Base-by-base conservation (phyloP, 53 echinoderm and acorn worm species). In the Luidia sarsii region DNA sequence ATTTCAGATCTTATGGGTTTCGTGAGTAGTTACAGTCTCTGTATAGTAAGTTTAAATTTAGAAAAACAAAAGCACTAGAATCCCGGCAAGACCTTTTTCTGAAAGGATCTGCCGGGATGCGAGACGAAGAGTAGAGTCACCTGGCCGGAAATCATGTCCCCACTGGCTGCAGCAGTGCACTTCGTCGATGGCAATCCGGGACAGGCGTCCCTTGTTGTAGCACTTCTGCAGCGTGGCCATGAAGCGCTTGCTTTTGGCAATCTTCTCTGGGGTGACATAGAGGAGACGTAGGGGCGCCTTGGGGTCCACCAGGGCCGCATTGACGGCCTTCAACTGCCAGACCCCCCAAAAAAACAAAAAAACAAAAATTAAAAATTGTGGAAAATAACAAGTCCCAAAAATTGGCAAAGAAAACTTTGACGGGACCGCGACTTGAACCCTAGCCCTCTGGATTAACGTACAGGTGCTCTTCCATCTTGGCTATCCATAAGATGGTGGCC, bases 101-200 rank as follows among this genome's bases (percentile, higher is more conserved):
- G n/a, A n/a, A n/a, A n/a, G n/a, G n/a, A n/a, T n/a, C n/a, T n/a
- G n/a, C n/a, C n/a, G n/a, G n/a, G n/a, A n/a, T n/a, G n/a, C n/a
- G n/a, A n/a, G n/a, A n/a, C n/a, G n/a, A n/a, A n/a, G n/a, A n/a
- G n/a, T n/a, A n/a, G n/a, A 71, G 85, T 39, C 33, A 96, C 97
- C 97, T 32, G 97, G 97, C 64, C 97, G 88, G 70, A 96, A 96
- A 66, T 96, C 97, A 80, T 96, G 97, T 28, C 97, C 97, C 97
- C 97, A 96, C 45, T 93, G 90, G 50, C 97, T 96, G 62, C 97
- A 96, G 69, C 97, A 96, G 80, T 96, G 97, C 14, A 96, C 97
- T 62, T 96, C 97, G 86, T 96, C 97, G 35, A 96, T 96, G 0
- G 90, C 97, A 18, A 96, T 89, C 75, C 97, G 67, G 0, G 88